These are phyloP conservation scores for Drosophila bocki DNA, from an alignment of 1,140 invertebrate species.

Conservation along the genomic window DNA sequence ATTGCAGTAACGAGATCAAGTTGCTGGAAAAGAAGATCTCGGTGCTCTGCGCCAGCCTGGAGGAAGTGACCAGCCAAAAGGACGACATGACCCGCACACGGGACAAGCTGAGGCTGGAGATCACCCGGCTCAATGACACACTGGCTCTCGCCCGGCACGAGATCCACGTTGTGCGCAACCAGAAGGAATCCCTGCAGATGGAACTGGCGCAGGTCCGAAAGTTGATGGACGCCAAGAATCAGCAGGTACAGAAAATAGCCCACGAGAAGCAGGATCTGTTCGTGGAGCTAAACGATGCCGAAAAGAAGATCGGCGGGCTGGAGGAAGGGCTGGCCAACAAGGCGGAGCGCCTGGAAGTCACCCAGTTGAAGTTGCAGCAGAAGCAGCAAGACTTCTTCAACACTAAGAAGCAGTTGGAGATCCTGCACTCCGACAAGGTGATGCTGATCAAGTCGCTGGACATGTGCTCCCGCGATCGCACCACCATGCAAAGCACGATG, in stretches of 20 bases:
- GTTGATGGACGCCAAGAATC: slow-evolving; percentile 26
- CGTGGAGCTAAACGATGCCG: slow-evolving; percentile 24
- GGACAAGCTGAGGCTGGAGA: slow-evolving; percentile 35
- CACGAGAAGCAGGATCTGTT: slow-evolving; percentile 42
- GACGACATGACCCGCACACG: slow-evolving; percentile 14
- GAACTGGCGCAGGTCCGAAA: slow-evolving; percentile 10
- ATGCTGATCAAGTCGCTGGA: slow-evolving; percentile 87
- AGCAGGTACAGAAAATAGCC: slow-evolving; percentile 2
- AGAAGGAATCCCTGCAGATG: slow-evolving; percentile 19
- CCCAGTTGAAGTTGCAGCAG: slow-evolving; percentile 87
- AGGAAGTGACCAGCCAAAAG: slow-evolving; percentile 22
- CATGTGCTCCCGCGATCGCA: slow-evolving; percentile 87
- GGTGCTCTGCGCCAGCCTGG: background rate
- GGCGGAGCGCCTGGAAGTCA: slow-evolving; percentile 85
- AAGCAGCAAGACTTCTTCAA: slow-evolving; percentile 87
- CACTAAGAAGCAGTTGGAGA: slow-evolving; percentile 88
- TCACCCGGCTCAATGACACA: slow-evolving; percentile 22
- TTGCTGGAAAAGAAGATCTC: slow-evolving; percentile 27
- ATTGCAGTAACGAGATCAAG: slow-evolving; percentile 36
- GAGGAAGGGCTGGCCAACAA: slow-evolving; percentile 44
- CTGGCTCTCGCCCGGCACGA: slow-evolving; percentile 32
- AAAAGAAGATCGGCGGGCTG: slow-evolving; percentile 50
- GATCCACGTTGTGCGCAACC: slow-evolving; percentile 3
- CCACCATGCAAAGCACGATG: slow-evolving; percentile 87
- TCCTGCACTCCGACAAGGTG: slow-evolving; percentile 87